Evolutionary conservation across 2,888 invertebrate species (phyloP).

Genomic region (Trachelus iudaicus): DNA sequence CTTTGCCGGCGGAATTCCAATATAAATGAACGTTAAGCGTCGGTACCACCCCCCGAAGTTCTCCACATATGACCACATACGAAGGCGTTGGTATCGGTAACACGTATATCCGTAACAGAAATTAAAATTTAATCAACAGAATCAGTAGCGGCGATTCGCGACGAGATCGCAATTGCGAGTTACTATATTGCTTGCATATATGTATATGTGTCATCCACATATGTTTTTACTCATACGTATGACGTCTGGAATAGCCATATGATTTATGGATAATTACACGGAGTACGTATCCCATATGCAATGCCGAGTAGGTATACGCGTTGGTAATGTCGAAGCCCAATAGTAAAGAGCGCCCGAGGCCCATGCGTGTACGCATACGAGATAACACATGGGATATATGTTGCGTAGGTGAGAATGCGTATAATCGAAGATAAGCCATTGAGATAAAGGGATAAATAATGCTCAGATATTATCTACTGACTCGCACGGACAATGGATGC

Average conservation of each 20-base stretch:
- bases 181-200: not conserved
- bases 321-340: not conserved
- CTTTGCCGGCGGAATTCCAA: not conserved
- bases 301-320: not conserved
- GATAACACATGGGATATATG: not conserved
- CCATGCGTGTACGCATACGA: not conserved
- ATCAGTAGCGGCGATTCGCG: not conserved
- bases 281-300: not conserved
- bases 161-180: not conserved
- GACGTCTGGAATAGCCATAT: not conserved
- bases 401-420: constrained; percentile 20
- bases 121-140: not conserved
- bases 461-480: constrained; percentile 16
- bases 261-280: not conserved
- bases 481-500: constrained; percentile 19
- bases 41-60: not conserved
- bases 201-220: not conserved
- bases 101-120: not conserved
- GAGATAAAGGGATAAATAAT: constrained; percentile 24
- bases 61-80: not conserved
- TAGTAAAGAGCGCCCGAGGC: not conserved
- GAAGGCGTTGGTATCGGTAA: not conserved
- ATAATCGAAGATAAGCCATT: constrained; percentile 18
- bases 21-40: not conserved
- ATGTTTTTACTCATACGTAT: not conserved